Evolutionary conservation across 2,888 invertebrate genomes (phyloP), one percentile per base, ranked within the genome.

Genomic region (Argyra leucocephala): DNA sequence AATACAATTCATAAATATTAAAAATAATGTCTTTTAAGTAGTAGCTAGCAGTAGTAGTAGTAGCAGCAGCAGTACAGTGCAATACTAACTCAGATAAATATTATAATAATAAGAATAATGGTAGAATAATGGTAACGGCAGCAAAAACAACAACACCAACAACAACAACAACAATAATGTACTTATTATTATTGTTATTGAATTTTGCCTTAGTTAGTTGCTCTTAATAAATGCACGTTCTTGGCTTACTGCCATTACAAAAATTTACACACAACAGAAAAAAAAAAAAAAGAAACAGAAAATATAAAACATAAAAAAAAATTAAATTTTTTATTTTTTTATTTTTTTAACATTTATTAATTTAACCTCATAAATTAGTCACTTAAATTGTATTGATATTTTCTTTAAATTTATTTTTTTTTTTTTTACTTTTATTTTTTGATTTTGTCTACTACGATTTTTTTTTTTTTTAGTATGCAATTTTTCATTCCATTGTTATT

Each of bases 191-290:
- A 26, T 31, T 31, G 7, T 31, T 48, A 5, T 18, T 48, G 7
- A 18, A 18, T 48, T 48, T 18, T 48, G 5, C 15, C 5, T 48
- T 48, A 37, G 12, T 15, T 48, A 18, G n/a, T 3, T 37, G 37
- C 48, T 48, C 48, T 48, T 48, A 48, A 48, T 48, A 48, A 48
- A 48, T 48, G 48, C 48, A 48, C 48, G 48, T 48, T 48, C 48
- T 48, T 48, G 48, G 48, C 48, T 48, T 48, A 48, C 15, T 48
- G 48, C 48, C 48, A 48, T 48, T 48, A 18, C 48, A 48, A 48
- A 48, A 48, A 37, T 10, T 10, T 37, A 10, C 12, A 37, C 37
- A 37, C 37, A 37, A 5, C 6, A 37, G 9, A 37, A 12, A 37
- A 37, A 37, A 37, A 48, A 48, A 48, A 3, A 48, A 48, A 48